Evolutionary conservation across 2,797 vertebrate species (phyloP).

Genomic region (Chelmon rostratus): DNA sequence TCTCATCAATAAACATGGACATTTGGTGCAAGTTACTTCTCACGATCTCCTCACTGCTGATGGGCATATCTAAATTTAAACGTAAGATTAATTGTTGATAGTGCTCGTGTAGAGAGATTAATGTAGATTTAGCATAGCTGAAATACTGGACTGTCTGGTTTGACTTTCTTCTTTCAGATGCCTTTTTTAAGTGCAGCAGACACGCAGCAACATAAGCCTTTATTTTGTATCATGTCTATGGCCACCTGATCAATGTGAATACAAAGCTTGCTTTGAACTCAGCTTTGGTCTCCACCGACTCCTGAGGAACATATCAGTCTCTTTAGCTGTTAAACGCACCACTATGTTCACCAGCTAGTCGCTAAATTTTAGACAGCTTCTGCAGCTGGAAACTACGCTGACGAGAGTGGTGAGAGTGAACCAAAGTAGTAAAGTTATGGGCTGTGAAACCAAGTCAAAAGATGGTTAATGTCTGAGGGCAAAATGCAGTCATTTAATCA

Average conservation of each 20-base stretch:
- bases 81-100: background rate
- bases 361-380: background rate
- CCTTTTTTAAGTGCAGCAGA: no score
- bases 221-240: background rate
- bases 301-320: background rate
- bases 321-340: background rate
- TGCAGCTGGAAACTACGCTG: background rate
- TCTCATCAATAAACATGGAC: conserved; percentile 73
- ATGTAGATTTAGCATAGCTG: background rate
- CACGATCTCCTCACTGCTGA: conserved; percentile 19
- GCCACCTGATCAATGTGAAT: no score
- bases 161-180: background rate
- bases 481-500: background rate
- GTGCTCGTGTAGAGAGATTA: background rate
- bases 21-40: conserved; percentile 54
- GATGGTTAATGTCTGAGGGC: background rate
- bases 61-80: background rate
- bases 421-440: background rate
- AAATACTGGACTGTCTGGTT: background rate
- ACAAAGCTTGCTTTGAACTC: background rate
- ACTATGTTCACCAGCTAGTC: background rate
- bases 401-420: no score
- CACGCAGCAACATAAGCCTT: background rate
- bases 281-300: conserved; percentile 7
- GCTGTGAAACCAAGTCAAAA: background rate